phyloP scores from a whole-genome alignment of 2,888 invertebrate genomes.

The Plemyria rubiginata region DNA sequence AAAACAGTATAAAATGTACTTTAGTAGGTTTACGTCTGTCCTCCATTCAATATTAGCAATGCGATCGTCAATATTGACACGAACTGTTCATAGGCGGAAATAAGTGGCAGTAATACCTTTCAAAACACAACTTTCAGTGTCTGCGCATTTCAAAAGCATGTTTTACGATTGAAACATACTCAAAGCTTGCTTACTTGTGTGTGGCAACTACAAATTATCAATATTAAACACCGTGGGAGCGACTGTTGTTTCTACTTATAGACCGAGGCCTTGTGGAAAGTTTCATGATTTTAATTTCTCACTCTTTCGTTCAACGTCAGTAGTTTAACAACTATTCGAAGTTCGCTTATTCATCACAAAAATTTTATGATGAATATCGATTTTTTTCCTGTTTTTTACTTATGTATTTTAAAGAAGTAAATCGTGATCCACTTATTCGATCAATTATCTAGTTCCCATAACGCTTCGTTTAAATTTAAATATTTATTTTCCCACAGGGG shows the following conservation, averaged over 20 bases:
- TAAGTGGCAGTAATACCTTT: slow-evolving; percentile 20
- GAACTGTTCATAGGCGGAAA: slow-evolving; percentile 5
- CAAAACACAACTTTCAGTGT: slow-evolving; percentile 22
- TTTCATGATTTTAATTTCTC: neutral
- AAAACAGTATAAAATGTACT: neutral
- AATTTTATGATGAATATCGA: too few species aligned
- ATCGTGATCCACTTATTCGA: too few species aligned
- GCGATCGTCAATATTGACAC: slow-evolving; percentile 14
- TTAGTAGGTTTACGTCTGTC: neutral
- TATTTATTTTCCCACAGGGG: too few species aligned
- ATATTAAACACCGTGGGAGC: slow-evolving; percentile 51
- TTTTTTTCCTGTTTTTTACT: too few species aligned
- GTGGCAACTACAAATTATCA: slow-evolving; percentile 53
- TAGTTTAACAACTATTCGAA: too few species aligned
- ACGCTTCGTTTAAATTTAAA: too few species aligned
- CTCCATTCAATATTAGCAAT: neutral
- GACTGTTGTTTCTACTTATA: slow-evolving; percentile 16
- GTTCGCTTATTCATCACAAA: too few species aligned
- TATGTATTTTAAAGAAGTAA: too few species aligned
- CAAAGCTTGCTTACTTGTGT: slow-evolving; percentile 27
- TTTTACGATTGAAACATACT: slow-evolving; percentile 29
- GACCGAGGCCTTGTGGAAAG: slow-evolving; percentile 10
- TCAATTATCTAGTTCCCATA: too few species aligned
- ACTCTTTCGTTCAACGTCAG: neutral
- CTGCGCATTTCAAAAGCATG: slow-evolving; percentile 9